Base-by-base conservation (phyloP, 2,113 vertebrate genomes). In the Hoplias malabaricus region DNA sequence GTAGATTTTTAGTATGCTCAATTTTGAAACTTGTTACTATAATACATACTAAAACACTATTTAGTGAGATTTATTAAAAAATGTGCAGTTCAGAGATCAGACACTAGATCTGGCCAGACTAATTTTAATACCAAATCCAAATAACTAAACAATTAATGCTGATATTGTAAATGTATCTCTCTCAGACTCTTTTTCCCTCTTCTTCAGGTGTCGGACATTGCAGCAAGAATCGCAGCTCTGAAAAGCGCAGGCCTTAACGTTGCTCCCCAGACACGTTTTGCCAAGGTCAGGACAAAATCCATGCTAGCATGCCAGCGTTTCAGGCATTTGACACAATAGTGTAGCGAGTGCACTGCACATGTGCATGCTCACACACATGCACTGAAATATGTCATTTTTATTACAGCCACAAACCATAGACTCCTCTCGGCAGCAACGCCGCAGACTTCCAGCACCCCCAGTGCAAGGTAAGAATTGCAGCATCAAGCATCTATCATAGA, bases 241-340 rank as follows among this genome's bases (percentile, higher is more conserved):
- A 96, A 93, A 87, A 91, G 90, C 1, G 97, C 97, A 4, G 97
- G 98, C 57, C 93, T 99, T 80, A 95, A 98, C n/a, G 95, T 99
- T 84, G 91, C 95, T n/a, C 92, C 95, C 0, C 97, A 94, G 71
- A 91, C 90, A 14, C 93, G 82, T 36, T 88, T 94, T 82, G 86
- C 90, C 14, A 95, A 87, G 87, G 75, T 82, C 75, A 89, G 72
- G 77, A 70, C 69, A 11, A 77, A 62, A 66, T 21, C 53, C 25
- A 76, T 74, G 57, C 33, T 88, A 76, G 56, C 8, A 50, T 76
- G 29, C 29, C n/a, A 31, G 42, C 48, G 25, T 54, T 29, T 46
- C 21, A 69, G 21, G 12, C 42, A 43, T 33, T 73, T 79, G 34
- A 33, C 29, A 68, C 21, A 31, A 19, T 59, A 4, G 71, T 43